Conservation (phyloP, 1,140 invertebrate genomes). For the Drosophila nannoptera region DNA sequence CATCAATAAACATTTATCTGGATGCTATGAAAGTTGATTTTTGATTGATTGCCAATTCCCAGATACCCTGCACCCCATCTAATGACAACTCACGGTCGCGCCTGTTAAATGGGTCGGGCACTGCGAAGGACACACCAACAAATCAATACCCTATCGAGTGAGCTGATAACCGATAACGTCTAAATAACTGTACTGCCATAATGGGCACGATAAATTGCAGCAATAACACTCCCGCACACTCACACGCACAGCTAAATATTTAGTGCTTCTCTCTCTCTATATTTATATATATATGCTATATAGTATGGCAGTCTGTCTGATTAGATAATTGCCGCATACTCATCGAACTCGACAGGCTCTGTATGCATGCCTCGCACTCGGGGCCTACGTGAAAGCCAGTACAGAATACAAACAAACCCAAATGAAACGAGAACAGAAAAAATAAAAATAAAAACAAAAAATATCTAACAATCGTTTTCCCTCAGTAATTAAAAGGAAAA, state of each 20-base stretch:
- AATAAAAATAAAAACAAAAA: too few species aligned
- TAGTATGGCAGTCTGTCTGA: slow-evolving; percentile 28
- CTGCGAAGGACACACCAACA: slow-evolving; percentile 24
- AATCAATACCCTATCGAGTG: slow-evolving; percentile 7
- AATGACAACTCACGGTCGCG: neutral
- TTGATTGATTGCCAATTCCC: slow-evolving; percentile 38
- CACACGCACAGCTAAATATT: slow-evolving; percentile 2
- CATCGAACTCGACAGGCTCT: slow-evolving; percentile 21
- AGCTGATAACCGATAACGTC: slow-evolving; percentile 46
- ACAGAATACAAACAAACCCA: neutral
- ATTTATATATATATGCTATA: slow-evolving; percentile 4
- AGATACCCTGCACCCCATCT: neutral
- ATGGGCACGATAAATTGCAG: slow-evolving; percentile 33
- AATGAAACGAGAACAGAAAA: too few species aligned
- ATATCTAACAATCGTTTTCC: too few species aligned
- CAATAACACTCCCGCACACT: slow-evolving; percentile 19
- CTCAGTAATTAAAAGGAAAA: neutral
- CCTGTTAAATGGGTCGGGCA: slow-evolving; percentile 5
- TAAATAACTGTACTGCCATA: slow-evolving; percentile 29
- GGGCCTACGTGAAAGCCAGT: slow-evolving; percentile 27
- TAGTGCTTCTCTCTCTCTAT: slow-evolving; percentile 2
- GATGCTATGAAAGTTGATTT: slow-evolving; percentile 31
- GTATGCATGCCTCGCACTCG: slow-evolving; percentile 4
- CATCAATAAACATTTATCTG: slow-evolving; percentile 44
- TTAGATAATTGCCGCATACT: slow-evolving; percentile 37